Percentiles rank a stretch among this genome's conserved stretches.
phyloP scores from a whole-genome alignment of 2,888 invertebrate genomes.

The Andrena fulva region DNA sequence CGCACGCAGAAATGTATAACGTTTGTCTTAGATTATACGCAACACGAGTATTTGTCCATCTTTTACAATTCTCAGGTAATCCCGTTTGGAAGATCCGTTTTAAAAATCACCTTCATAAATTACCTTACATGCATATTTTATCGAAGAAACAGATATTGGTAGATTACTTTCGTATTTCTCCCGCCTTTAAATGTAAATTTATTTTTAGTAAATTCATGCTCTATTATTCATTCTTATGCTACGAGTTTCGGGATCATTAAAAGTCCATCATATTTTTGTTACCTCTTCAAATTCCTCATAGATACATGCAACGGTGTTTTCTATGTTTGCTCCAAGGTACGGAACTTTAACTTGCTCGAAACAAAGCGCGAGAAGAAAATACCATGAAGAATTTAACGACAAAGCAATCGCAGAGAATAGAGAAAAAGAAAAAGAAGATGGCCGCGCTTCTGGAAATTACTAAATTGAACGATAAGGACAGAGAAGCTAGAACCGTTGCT shows the following conservation, averaged over 20 bases:
- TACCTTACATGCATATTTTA: background rate
- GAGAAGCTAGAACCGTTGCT: conserved; percentile 79
- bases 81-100: background rate
- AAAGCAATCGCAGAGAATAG: conserved; percentile 86
- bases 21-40: conserved; percentile 12
- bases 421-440: conserved; percentile 88
- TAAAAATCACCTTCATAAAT: background rate
- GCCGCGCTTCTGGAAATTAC: conserved; percentile 87
- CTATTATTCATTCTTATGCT: no score
- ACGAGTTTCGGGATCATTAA: no score
- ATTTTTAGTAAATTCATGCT: no score
- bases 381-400: conserved; percentile 84
- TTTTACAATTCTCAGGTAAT: conserved; percentile 35
- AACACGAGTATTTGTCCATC: conserved; percentile 22
- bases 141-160: background rate
- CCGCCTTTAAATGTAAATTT: no score
- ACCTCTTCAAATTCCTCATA: background rate
- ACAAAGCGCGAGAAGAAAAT: conserved; percentile 21
- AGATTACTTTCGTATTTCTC: background rate
- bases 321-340: conserved; percentile 15
- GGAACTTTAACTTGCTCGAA: conserved; percentile 28
- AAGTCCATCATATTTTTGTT: background rate
- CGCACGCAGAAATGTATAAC: conserved; percentile 29
- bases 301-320: background rate
- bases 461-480: conserved; percentile 88